Percentiles rank a stretch among this genome's conserved stretches.
Conservation (phyloP, 2,888 invertebrate genomes). For the Antheraea assamensis region DNA sequence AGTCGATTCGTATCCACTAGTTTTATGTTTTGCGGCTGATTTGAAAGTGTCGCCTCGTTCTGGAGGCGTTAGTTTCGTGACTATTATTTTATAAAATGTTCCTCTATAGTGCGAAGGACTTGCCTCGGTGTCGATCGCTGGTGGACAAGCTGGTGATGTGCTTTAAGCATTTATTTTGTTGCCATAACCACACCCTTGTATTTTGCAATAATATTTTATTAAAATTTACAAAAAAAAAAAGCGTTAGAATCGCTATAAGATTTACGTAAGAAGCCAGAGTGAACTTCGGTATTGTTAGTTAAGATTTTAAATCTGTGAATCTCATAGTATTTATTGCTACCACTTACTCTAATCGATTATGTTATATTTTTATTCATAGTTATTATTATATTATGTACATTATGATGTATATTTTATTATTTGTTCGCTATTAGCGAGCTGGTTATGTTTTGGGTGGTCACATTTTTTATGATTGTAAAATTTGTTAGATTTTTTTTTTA, state of each 20-base stretch:
- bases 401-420: constrained; percentile 82
- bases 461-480: constrained; percentile 75
- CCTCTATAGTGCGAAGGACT: constrained; percentile 79
- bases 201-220: constrained; percentile 82
- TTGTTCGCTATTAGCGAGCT: constrained; percentile 71
- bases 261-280: constrained; percentile 71
- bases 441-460: constrained; percentile 75
- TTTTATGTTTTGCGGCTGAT: constrained; percentile 77
- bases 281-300: constrained; percentile 80
- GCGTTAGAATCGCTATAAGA: constrained; percentile 75
- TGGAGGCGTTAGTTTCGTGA: constrained; percentile 66
- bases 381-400: constrained; percentile 82
- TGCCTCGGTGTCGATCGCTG: constrained; percentile 73
- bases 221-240: constrained; percentile 79
- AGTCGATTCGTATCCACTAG: constrained; percentile 80
- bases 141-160: constrained; percentile 80
- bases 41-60: constrained; percentile 61
- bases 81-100: constrained; percentile 74
- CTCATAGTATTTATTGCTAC: constrained; percentile 82
- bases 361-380: constrained; percentile 78
- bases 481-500: constrained; percentile 80
- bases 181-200: constrained; percentile 82
- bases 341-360: constrained; percentile 79
- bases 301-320: constrained; percentile 82
- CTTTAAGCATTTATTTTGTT: constrained; percentile 83